A percentile compares a stretch with the other conserved stretches of the same genome.
phyloP scores from a whole-genome alignment of 2,113 vertebrate genomes.

The Ramphastos sulfuratus region DNA sequence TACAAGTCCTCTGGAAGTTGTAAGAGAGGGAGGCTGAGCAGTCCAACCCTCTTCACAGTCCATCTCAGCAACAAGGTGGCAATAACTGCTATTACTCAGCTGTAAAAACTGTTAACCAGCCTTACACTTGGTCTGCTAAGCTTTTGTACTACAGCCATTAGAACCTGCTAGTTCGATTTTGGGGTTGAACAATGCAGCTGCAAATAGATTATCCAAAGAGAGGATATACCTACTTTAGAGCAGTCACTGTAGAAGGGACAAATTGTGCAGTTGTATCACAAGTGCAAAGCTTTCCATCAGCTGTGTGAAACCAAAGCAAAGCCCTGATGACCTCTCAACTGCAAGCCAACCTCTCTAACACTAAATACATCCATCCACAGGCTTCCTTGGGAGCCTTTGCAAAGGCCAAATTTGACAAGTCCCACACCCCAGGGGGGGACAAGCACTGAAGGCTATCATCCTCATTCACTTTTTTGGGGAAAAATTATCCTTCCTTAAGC shows the following conservation, averaged over 20 bases:
- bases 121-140: not conserved
- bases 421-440: not conserved
- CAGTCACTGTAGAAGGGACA: not conserved
- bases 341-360: not conserved
- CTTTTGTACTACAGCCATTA: not conserved
- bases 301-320: not conserved
- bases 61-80: not conserved
- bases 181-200: not conserved
- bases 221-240: not conserved
- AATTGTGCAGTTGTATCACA: not conserved
- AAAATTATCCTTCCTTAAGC: not conserved
- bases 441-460: not conserved
- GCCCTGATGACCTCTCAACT: not conserved
- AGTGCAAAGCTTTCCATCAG: not conserved
- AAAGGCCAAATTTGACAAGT: not conserved
- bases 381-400: not conserved
- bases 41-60: not conserved
- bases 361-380: not conserved
- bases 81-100: not conserved
- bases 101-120: not conserved
- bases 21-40: not conserved
- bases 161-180: not conserved
- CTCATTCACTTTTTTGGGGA: not conserved
- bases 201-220: not conserved
- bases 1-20: not conserved